Evolutionary conservation across 1,140 invertebrate species (phyloP).

Genomic region (Macrocentrus cingulum): DNA sequence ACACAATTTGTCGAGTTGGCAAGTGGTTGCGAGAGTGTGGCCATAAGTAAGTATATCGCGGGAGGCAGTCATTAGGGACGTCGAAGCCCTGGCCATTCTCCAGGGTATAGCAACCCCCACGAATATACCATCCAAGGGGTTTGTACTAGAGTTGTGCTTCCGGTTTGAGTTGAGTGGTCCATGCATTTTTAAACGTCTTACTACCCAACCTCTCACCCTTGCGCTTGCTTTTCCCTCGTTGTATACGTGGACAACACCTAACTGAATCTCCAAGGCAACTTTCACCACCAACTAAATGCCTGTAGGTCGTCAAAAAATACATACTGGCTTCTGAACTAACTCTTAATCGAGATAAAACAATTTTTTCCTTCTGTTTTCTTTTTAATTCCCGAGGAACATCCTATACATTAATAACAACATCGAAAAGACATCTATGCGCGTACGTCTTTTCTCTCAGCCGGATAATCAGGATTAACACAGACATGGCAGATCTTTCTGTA

Average conservation of each 20-base stretch:
- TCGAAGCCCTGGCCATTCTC: slow-evolving; percentile 22
- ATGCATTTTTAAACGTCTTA: slow-evolving; percentile 46
- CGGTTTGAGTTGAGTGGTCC: slow-evolving; percentile 43
- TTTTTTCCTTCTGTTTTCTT: too few relatives aligned
- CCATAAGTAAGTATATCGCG: slow-evolving; percentile 29
- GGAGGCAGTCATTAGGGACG: slow-evolving; percentile 36
- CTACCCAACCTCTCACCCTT: not conserved
- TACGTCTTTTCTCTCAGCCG: slow-evolving; percentile 17
- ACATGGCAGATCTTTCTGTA: slow-evolving; percentile 17
- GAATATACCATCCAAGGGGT: slow-evolving; percentile 8
- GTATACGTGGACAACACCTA: slow-evolving; percentile 7
- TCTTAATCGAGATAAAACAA: too few relatives aligned
- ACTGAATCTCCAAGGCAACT: not conserved
- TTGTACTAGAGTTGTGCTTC: slow-evolving; percentile 37
- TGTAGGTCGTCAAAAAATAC: too few relatives aligned
- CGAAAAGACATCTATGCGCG: not conserved
- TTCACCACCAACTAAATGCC: not conserved
- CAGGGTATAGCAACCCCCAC: slow-evolving; percentile 1
- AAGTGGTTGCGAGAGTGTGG: slow-evolving; percentile 17
- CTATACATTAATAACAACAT: slow-evolving; percentile 19
- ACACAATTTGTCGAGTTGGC: slow-evolving; percentile 30
- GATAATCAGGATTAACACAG: slow-evolving; percentile 16
- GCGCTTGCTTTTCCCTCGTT: not conserved
- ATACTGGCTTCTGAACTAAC: too few relatives aligned
- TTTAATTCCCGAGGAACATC: slow-evolving; percentile 13